A percentile compares a stretch with the other conserved stretches of the same genome.
Conservation (phyloP, 2,888 invertebrate genomes). For the Oscheius sp. region DNA sequence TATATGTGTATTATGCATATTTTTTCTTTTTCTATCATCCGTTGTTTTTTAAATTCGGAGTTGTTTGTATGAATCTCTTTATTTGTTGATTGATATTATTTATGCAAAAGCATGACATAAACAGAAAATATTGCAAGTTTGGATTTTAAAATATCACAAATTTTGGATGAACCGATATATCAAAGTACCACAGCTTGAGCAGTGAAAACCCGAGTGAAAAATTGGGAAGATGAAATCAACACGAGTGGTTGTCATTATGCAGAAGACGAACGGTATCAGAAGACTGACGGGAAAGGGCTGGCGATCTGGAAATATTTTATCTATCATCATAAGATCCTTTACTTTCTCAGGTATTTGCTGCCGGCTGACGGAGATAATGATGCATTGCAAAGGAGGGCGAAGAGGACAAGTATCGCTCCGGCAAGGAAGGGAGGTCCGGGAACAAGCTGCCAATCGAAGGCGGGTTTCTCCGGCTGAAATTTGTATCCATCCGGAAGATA, state of each 20-base stretch:
- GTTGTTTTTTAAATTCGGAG: no score
- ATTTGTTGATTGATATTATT: no score
- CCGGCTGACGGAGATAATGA: slow-evolving; percentile 52
- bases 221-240: slow-evolving; percentile 6
- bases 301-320: slow-evolving; percentile 1
- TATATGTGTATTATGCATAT: no score
- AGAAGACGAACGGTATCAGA: slow-evolving; percentile 50
- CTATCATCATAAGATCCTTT: neutral
- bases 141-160: slow-evolving; percentile 6
- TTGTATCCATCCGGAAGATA: neutral
- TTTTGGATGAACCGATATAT: slow-evolving; percentile 13
- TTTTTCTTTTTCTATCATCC: no score
- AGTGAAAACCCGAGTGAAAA: slow-evolving; percentile 8
- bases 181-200: slow-evolving; percentile 19
- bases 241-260: slow-evolving; percentile 24
- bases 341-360: slow-evolving; percentile 45
- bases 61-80: no score
- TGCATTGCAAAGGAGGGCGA: slow-evolving; percentile 84
- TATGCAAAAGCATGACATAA: neutral
- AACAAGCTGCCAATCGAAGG: slow-evolving; percentile 59
- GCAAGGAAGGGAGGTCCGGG: slow-evolving; percentile 95
- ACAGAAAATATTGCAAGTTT: slow-evolving; percentile 4
- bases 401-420: slow-evolving; percentile 93
- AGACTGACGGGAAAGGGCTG: slow-evolving; percentile 43
- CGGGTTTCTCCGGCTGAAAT: slow-evolving; percentile 48